A percentile compares a stretch with the other conserved stretches of the same genome.
phyloP scores from a whole-genome alignment of 2,113 vertebrate species.

The Bufo bufo region DNA sequence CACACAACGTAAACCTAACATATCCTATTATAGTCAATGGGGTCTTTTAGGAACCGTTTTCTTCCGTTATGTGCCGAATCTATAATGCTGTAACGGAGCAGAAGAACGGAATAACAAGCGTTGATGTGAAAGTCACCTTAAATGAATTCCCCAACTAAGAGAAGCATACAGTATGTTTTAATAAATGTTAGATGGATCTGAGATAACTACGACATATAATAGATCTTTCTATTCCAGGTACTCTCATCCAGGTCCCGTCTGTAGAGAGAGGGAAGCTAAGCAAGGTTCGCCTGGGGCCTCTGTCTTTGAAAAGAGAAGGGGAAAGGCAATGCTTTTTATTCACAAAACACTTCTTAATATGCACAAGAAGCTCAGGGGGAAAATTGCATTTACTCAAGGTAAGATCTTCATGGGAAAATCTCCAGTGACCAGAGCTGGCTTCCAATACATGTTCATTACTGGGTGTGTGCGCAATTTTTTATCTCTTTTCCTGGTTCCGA shows the following conservation, averaged over 20 bases:
- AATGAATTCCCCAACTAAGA: not conserved
- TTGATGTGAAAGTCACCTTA: not conserved
- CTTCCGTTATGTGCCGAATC: no score
- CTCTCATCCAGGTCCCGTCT: conserved; percentile 96
- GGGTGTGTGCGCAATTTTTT: not conserved
- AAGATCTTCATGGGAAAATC: conserved; percentile 39
- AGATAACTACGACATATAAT: not conserved
- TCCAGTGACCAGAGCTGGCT: not conserved
- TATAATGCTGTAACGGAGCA: no score
- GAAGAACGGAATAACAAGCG: no score
- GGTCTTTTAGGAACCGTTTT: no score
- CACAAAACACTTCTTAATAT: conserved; percentile 97
- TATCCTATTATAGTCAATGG: no score
- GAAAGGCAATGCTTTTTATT: conserved; percentile 98
- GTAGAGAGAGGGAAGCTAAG: conserved; percentile 96
- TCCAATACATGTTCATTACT: not conserved
- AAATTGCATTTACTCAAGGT: conserved; percentile 98
- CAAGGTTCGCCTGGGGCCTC: conserved; percentile 93
- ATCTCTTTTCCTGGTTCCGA: not conserved
- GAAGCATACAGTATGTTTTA: not conserved
- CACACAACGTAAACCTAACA: no score
- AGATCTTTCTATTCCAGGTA: conserved; percentile 76
- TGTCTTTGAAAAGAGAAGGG: conserved; percentile 97
- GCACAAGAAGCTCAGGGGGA: conserved; percentile 96
- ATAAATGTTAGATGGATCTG: not conserved